Evolutionary conservation across 1,140 invertebrate genomes (phyloP).

Genomic region (Acromyrmex charruanus): DNA sequence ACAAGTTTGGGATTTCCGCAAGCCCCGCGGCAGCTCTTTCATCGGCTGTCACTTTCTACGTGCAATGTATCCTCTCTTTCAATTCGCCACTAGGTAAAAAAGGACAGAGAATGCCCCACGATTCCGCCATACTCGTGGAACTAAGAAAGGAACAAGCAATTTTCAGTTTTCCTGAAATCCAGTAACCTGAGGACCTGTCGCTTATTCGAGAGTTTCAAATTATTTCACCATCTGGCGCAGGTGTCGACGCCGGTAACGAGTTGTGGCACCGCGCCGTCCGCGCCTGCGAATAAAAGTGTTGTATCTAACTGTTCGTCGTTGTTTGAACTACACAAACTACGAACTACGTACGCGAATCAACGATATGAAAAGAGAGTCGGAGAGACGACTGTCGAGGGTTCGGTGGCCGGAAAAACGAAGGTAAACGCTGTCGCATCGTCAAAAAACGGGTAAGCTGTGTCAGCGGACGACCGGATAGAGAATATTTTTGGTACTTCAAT

Average conservation of each 20-base stretch:
- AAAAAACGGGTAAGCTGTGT: constrained; percentile 2
- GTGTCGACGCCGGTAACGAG: constrained; percentile 76
- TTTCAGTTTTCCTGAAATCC: constrained; percentile 65
- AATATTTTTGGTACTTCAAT: background rate
- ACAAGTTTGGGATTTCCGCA: constrained; percentile 55
- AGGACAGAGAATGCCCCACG: background rate
- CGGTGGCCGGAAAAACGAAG: constrained; percentile 34
- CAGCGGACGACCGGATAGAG: background rate
- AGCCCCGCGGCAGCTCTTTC: constrained; percentile 27
- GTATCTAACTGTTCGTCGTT: constrained; percentile 48
- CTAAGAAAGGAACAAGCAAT: constrained; percentile 59
- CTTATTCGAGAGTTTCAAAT: constrained; percentile 78
- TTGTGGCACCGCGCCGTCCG: constrained; percentile 35
- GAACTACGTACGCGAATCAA: constrained; percentile 40
- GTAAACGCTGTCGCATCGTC: constrained; percentile 6
- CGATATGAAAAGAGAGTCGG: constrained; percentile 6
- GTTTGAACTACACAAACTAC: constrained; percentile 41
- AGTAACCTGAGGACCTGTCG: constrained; percentile 64
- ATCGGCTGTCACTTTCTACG: constrained; percentile 37
- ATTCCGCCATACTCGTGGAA: constrained; percentile 5
- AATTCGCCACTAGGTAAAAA: background rate
- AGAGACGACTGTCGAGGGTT: background rate
- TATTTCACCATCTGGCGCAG: constrained; percentile 81
- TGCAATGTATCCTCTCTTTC: constrained; percentile 14
- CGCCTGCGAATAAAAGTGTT: constrained; percentile 46